These are phyloP conservation scores for Meandrusa payeni DNA, from an alignment of 2,888 invertebrate genomes.

Conservation along the genomic window DNA sequence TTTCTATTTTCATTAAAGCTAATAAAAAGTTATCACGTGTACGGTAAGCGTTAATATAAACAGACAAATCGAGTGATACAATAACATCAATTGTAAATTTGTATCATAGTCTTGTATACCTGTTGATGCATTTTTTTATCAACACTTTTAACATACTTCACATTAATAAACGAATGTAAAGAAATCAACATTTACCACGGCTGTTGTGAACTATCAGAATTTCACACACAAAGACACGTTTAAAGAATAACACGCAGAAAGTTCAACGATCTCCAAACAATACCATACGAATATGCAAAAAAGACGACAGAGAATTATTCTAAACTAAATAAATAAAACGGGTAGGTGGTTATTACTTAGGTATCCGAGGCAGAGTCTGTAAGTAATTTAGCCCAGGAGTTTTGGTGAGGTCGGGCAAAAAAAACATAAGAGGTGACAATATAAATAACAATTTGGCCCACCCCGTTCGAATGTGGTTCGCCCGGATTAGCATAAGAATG, in stretches of 20 bases:
- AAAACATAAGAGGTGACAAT: constrained; percentile 71
- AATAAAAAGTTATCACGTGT: too few species aligned
- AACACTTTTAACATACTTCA: constrained; percentile 1
- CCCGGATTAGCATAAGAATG: constrained; percentile 79
- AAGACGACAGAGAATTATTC: constrained; percentile 13
- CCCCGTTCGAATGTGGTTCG: constrained; percentile 73
- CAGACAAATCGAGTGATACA: too few species aligned
- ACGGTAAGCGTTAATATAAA: too few species aligned
- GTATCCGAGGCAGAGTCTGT: constrained; percentile 42
- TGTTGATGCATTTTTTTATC: too few species aligned
- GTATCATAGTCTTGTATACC: too few species aligned
- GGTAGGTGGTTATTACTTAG: constrained; percentile 13
- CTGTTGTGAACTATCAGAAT: too few species aligned
- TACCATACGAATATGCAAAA: constrained; percentile 19
- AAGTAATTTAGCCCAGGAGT: constrained; percentile 55
- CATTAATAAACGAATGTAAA: too few species aligned
- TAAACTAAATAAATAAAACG: constrained; percentile 20
- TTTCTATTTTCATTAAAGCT: too few species aligned
- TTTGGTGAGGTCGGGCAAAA: constrained; percentile 60
- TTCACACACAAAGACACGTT: constrained; percentile 5
- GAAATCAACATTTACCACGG: too few species aligned
- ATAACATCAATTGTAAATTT: too few species aligned
- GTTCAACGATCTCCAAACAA: constrained; percentile 22
- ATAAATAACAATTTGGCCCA: constrained; percentile 81
- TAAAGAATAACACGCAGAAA: constrained; percentile 7